phyloP scores from a whole-genome alignment of 2,113 vertebrate genomes.

The Lepus americanus region DNA sequence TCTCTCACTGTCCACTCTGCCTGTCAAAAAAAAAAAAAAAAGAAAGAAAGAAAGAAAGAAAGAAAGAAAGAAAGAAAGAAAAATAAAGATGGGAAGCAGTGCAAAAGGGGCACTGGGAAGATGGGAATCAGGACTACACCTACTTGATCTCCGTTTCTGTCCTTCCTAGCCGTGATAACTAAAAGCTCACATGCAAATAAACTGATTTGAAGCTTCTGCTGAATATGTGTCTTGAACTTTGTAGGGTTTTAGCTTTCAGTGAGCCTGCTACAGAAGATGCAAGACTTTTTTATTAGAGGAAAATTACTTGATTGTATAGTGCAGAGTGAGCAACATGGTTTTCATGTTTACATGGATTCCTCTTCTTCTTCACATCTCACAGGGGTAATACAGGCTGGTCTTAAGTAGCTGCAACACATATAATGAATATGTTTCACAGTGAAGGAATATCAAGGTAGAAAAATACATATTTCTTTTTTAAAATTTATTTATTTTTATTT shows the following conservation, averaged over 20 bases:
- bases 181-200: background rate
- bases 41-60: too few species aligned
- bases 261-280: background rate
- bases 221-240: background rate
- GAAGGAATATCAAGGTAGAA: background rate
- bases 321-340: background rate
- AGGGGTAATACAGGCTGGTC: background rate
- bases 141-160: background rate
- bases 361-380: background rate
- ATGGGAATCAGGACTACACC: rapidly evolving
- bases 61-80: too few species aligned
- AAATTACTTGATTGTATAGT: background rate
- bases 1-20: too few species aligned
- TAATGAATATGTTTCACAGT: background rate
- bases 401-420: background rate
- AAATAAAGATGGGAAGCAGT: background rate
- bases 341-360: background rate
- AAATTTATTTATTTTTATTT: too few species aligned
- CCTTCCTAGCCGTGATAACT: background rate
- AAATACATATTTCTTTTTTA: background rate
- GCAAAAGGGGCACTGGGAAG: background rate
- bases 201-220: background rate
- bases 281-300: background rate
- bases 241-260: background rate
- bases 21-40: too few species aligned